Base-by-base conservation (phyloP, 2,888 invertebrate species). In the Eulithis prunata region DNA sequence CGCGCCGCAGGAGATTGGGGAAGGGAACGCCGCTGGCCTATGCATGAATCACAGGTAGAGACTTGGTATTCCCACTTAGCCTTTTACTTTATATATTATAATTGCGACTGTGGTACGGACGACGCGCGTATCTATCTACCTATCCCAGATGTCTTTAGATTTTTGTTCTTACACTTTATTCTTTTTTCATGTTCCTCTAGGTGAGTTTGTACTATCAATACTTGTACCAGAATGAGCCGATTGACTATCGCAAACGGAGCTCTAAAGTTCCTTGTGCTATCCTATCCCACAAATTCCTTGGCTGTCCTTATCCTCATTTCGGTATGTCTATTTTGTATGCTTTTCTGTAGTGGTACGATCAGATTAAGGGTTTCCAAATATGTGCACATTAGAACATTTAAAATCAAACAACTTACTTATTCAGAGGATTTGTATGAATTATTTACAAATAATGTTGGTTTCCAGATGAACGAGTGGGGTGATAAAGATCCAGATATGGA, bases 251-350 rank as follows among this genome's bases (percentile, higher is more conserved):
- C 80, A 86, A 83, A 83, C 83, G 82, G 80, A 78, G 84, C 75
- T 78, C 79, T 80, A 83, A 81, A 78, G 82, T 78, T 72, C 81
- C 89, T 74, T 92, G 92, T 82, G 84, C 81, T 76, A 89, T 92
- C 85, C 87, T 92, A 78, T 92, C 92, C 85, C 92, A 92, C 77
- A 83, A 89, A 81, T 92, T 92, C 88, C 91, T 91, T 87, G 92
- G 92, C 83, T 92, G 92, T 83, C 91, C 91, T 78, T 90, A 86
- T 85, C 87, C 87, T 80, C 88, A 91, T 79, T 83, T 87, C 82
- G 92, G 92, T 92, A 91, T 87, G 92, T 87, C 69, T 57, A 66
- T 74, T 72, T 69, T 72, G 56, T 72, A 67, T 75, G 58, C 8
- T 41, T 41, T 10, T 41, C 41, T 11, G 10, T 41, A 8, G 10